Base-by-base conservation (phyloP, 2,888 invertebrate species). In the Andrena trimmerana region DNA sequence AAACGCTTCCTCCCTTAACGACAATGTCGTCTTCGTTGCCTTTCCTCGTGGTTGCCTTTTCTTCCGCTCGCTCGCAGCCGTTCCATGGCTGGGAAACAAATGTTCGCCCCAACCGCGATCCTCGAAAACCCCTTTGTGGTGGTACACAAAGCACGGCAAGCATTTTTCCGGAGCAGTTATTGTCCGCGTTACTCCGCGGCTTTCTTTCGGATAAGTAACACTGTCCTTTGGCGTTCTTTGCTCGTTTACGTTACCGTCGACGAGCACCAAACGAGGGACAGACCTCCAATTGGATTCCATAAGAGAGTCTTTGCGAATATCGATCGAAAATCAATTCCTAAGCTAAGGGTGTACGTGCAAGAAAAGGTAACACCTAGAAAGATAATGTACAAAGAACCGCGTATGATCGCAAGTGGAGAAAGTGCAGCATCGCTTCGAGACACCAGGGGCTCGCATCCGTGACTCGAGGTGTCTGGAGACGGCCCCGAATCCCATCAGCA, bases 1-100 rank as follows among this genome's bases (percentile, higher is more conserved):
- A 86, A 85, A 86, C 65, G 78, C 72, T 70, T 62, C 36, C 67
- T 29, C 52, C 60, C 62, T 66, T 65, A 66, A 62, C 68, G 74
- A 60, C 81, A 68, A 78, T 84, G 72, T 78, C 80, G 72, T 78
- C 80, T 72, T 72, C 66, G 63, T 70, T 57, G 69, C 70, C 52
- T 68, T 54, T 52, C 52, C 42, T 50, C 69, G 68, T 20, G 72
- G 78, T 52, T 42, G 71, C 74, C 77, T 82, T 83, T 74, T 83
- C 70, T 83, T 83, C 52, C n/a, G 29, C 29, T 48, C 31, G 63
- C 16, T 2, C 54, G 42, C 10, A 20, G 54, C 54, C 48, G 74
- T 66, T 67, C 67, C 57, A 48, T 50, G 29, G 36, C 31, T 24
- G 65, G 59, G 67, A 74, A 71, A 79, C 79, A 79, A 80, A 79